These are phyloP conservation scores for Amphiprion percula DNA, from an alignment of 2,113 vertebrate genomes.

Conservation along the genomic window DNA sequence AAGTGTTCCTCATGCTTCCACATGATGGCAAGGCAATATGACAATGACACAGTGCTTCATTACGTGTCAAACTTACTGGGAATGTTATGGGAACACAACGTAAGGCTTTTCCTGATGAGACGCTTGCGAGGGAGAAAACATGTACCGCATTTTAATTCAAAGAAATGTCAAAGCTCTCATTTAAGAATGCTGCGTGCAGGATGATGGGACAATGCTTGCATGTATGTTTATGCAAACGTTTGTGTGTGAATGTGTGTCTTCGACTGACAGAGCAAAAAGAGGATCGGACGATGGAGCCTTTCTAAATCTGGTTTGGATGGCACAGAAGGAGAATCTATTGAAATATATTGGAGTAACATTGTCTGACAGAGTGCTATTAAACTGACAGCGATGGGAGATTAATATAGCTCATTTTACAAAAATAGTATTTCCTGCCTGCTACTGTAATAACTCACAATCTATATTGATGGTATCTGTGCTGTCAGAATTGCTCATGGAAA, in stretches of 20 bases:
- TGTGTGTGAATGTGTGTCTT: slow-evolving; percentile 43
- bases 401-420: slow-evolving; percentile 46
- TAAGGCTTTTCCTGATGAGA: slow-evolving; percentile 32
- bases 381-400: slow-evolving; percentile 43
- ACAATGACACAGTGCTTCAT: slow-evolving; percentile 69
- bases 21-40: slow-evolving; percentile 60
- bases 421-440: slow-evolving; percentile 29
- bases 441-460: slow-evolving; percentile 36
- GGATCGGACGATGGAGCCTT: slow-evolving; percentile 4
- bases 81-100: slow-evolving; percentile 48
- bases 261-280: slow-evolving; percentile 30
- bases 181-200: slow-evolving; percentile 35
- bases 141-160: slow-evolving; percentile 41
- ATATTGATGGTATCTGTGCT: slow-evolving; percentile 35
- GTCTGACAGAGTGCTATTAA: slow-evolving; percentile 34
- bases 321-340: slow-evolving; percentile 40
- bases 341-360: slow-evolving; percentile 32
- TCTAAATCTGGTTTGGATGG: slow-evolving; percentile 31
- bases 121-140: slow-evolving; percentile 31
- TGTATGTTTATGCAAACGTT: slow-evolving; percentile 19
- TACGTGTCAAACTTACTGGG: slow-evolving; percentile 67
- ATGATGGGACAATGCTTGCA: slow-evolving; percentile 35
- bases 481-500: slow-evolving; percentile 33
- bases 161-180: slow-evolving; percentile 52
- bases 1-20: slow-evolving; percentile 51